Evolutionary conservation across 2,888 invertebrate genomes (phyloP), one percentile per base, ranked within the genome.

Genomic region (Pimpla rufipes): DNA sequence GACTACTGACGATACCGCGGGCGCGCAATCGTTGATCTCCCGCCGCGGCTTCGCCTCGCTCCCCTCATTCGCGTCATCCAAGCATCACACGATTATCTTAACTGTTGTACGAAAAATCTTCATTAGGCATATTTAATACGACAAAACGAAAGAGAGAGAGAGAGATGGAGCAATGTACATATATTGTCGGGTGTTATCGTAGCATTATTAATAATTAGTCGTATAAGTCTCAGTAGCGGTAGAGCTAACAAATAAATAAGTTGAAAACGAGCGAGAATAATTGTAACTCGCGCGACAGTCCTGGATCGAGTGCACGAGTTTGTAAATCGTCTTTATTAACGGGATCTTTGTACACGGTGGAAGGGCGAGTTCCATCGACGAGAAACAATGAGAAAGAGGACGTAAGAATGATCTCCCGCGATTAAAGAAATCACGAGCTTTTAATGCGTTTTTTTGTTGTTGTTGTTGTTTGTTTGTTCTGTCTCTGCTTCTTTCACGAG

Each of bases 271-370:
- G n/a, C n/a, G n/a, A n/a, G n/a, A 59, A 35, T 59, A 59, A 59
- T 11, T 59, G 35, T n/a, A 35, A 2, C 16, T 50, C 16, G n/a
- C 29, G 42, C 13, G 21, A 23, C 23, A 77, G 37, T 23, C 13
- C 16, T 50, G 47, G 42, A 55, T 66, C 16, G 50, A 79, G 67
- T 85, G 77, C 68, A 78, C 84, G 73, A 81, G 23, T 86, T n/a
- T 85, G 79, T 73, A 85, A 86, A 86, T 83, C 45, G 84, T 80
- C 64, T 86, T 88, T 86, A 84, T 86, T 83, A 80, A 84, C 83
- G 87, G 88, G 85, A 88, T 77, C 86, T 90, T 90, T 91, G 88
- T 91, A 92, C 90, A 89, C 85, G 88, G 83, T 87, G 80, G 78
- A 87, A 84, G 81, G 81, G 80, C 79, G 66, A 87, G 76, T 88